Base-by-base conservation (phyloP, 2,888 invertebrate species). In the Tetropium fuscum region DNA sequence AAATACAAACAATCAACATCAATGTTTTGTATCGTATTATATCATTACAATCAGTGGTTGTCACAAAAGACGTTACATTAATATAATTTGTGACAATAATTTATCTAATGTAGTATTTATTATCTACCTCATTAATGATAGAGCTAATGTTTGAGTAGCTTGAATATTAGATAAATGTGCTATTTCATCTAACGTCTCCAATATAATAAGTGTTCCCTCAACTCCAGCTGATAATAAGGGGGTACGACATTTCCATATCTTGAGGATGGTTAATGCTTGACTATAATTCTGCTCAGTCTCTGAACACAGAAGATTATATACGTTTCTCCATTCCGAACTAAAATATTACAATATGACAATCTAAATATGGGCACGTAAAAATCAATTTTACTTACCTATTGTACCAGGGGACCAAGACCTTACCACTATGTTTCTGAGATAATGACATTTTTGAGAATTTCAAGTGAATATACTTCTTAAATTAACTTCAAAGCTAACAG, bases 61-160 rank as follows among this genome's bases (percentile, higher is more conserved):
- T n/a, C n/a, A n/a, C n/a, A n/a, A n/a, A n/a, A n/a, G n/a, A n/a
- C n/a, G n/a, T n/a, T n/a, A n/a, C n/a, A n/a, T n/a, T n/a, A n/a
- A n/a, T n/a, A n/a, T n/a, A n/a, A n/a, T n/a, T n/a, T n/a, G n/a
- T n/a, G n/a, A n/a, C n/a, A n/a, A n/a, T n/a, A n/a, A n/a, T n/a
- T n/a, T n/a, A n/a, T n/a, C n/a, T n/a, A n/a, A n/a, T n/a, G n/a
- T n/a, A n/a, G n/a, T n/a, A n/a, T n/a, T 20, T 8, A n/a, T 11
- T 36, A 41, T 53, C 76, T 87, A 89, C 73, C 90, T 86, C 85
- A 88, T 86, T 51, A 90, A 81, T 1, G 86, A 86, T 4, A 88
- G 84, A 0, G 88, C 87, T 75, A 88, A 89, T 58, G 89, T 85
- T 62, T 87, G 75, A 11, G 84, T 82, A 10, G 87, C 66, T 55